These are phyloP conservation scores for Scomberomorus guttatus DNA, from an alignment of 2,797 vertebrate species.

Conservation along the genomic window DNA sequence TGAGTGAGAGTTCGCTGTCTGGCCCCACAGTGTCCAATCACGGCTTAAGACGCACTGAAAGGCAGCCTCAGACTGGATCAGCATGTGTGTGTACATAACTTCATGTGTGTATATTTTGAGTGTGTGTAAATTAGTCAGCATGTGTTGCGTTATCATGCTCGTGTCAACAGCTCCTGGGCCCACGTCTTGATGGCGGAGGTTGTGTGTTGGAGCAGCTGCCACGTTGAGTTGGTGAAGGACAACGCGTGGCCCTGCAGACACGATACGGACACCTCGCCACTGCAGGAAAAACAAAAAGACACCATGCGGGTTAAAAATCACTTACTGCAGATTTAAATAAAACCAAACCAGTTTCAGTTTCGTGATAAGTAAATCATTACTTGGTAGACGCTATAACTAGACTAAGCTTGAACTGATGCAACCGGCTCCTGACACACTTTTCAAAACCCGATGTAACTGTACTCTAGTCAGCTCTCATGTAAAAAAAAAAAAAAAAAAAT, in stretches of 20 bases:
- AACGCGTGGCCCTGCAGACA: conserved; percentile 89
- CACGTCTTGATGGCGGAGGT: conserved; percentile 90
- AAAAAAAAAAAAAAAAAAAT: background rate
- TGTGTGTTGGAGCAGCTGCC: conserved; percentile 90
- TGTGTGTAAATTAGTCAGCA: conserved; percentile 53
- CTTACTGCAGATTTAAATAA: too few species aligned
- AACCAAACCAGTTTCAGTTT: too few species aligned
- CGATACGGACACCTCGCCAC: conserved; percentile 89
- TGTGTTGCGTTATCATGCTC: conserved; percentile 67
- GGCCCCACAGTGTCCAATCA: conserved; percentile 41
- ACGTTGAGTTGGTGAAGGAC: conserved; percentile 88
- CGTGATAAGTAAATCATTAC: too few species aligned
- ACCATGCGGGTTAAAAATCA: too few species aligned
- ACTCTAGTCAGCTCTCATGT: background rate
- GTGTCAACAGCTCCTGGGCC: conserved; percentile 89
- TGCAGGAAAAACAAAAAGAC: conserved; percentile 63
- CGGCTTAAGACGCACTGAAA: conserved; percentile 19
- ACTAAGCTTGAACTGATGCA: too few species aligned
- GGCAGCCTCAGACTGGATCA: conserved; percentile 49
- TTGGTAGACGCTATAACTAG: too few species aligned
- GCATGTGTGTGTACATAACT: conserved; percentile 27
- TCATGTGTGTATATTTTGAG: conserved; percentile 24
- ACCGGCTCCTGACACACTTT: background rate
- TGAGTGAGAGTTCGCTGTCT: conserved; percentile 40
- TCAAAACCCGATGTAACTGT: background rate